Evolutionary conservation across 2,888 invertebrate genomes (phyloP), one percentile per base, ranked within the genome.

Genomic region (Tricholauxania praeusta): DNA sequence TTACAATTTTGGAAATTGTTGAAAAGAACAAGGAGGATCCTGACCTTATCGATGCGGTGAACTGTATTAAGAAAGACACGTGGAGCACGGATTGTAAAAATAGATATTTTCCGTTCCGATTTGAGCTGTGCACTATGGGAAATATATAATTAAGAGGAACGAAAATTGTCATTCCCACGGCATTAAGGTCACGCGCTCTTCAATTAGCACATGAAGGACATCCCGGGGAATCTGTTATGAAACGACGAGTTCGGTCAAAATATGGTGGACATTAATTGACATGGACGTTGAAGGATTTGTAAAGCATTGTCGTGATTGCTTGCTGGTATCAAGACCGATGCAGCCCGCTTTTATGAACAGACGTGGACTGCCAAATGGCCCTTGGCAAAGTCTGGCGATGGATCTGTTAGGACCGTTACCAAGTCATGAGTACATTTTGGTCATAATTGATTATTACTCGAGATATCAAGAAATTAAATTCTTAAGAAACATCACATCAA

Each of bases 331-430:
- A 15, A 53, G 52, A 71, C 49, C 71, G 22, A 48, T 64, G 6
- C 68, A 60, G 49, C 69, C 72, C 6, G 15, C 66, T 6, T 71
- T 71, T 0, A 73, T 71, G 65, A 55, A 71, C 12, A 73, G 75
- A 49, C 64, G 70, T 67, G 15, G 17, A 6, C 72, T 75, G 60
- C 74, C 71, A 10, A 71, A 74, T 72, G 65, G 76, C 8, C 73
- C 74, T 12, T 76, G 74, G 73, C 60, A 73, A 67, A 70, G 55
- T 55, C 49, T 75, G 52, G 74, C 75, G 22, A 60, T 69, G 1
- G 74, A 75, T 52, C 63, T 74, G 47, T 49, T 75, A 47, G 73
- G 74, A 5, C 76, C 74, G 4, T 49, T 74, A n/a, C 73, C 74
- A 1, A 75, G 72, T 49, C 63, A 72, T 39, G 72, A 74, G 49